Percentiles rank a stretch among this genome's conserved stretches.
phyloP scores from a whole-genome alignment of 2,888 invertebrate genomes.

The Dromius quadrimaculatus region DNA sequence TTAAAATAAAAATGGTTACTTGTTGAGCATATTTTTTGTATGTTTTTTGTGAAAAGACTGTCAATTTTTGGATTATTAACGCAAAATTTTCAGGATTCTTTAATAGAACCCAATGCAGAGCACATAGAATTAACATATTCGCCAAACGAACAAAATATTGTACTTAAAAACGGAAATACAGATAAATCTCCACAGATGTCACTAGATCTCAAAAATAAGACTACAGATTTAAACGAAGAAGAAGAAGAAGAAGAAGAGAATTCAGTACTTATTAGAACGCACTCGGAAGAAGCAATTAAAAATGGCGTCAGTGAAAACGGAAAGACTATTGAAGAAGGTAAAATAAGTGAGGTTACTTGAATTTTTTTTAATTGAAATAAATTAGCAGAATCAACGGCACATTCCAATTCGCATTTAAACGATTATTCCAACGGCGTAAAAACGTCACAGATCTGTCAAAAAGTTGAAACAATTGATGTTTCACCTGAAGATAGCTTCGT shows the following conservation, averaged over 20 bases:
- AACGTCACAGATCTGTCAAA: too few relatives aligned
- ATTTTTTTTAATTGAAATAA: too few relatives aligned
- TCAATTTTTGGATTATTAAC: too few relatives aligned
- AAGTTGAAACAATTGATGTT: background rate
- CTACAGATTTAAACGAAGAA: background rate
- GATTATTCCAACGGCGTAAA: background rate
- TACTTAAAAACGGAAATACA: slow-evolving; percentile 33
- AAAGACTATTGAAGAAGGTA: too few relatives aligned
- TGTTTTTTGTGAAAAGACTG: too few relatives aligned
- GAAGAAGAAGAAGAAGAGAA: background rate
- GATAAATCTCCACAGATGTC: background rate
- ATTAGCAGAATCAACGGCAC: background rate
- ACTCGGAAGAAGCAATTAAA: too few relatives aligned
- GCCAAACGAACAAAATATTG: slow-evolving; percentile 16
- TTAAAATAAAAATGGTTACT: too few relatives aligned
- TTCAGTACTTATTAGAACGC: background rate
- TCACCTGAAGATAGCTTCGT: slow-evolving; percentile 26
- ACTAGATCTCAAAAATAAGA: background rate
- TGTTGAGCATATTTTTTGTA: too few relatives aligned
- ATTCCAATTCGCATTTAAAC: background rate
- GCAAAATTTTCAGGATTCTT: background rate
- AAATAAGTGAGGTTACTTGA: too few relatives aligned
- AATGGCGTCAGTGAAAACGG: too few relatives aligned
- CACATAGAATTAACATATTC: slow-evolving; percentile 30
- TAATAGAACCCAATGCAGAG: slow-evolving; percentile 21